Percentiles rank a stretch among this genome's conserved stretches.
Evolutionary conservation across 2,888 invertebrate species (phyloP).

Genomic region (Bedellia somnulentella): DNA sequence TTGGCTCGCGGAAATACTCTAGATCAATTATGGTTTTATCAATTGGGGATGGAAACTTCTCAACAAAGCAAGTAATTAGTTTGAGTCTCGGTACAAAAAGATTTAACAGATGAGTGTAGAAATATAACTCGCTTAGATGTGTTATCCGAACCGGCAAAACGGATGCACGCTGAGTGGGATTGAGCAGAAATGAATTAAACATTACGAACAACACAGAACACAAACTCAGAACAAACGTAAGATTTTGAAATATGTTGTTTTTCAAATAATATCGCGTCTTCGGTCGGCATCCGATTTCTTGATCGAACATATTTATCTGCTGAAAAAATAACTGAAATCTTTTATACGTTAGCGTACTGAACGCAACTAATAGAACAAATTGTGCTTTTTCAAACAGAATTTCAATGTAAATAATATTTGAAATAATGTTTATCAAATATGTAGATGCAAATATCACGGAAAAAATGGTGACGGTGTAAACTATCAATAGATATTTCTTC

Average conservation of each 20-base stretch:
- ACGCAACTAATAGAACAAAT: constrained; percentile 15
- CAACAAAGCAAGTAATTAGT: constrained; percentile 25
- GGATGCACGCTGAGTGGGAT: background rate
- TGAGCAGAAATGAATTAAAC: background rate
- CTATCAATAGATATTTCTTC: constrained; percentile 12
- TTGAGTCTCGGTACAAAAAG: constrained; percentile 23
- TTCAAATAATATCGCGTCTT: constrained; percentile 10
- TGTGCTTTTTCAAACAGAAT: constrained; percentile 7
- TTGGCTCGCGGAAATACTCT: too few relatives aligned
- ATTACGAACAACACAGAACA: background rate
- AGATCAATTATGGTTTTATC: background rate
- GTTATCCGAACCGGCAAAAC: constrained; percentile 15
- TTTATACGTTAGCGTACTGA: constrained; percentile 17
- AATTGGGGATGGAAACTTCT: constrained; percentile 15
- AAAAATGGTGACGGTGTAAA: constrained; percentile 13
- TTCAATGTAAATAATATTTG: background rate
- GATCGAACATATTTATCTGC: constrained; percentile 23
- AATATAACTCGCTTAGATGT: constrained; percentile 21
- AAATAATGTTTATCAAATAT: background rate
- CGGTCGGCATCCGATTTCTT: constrained; percentile 20
- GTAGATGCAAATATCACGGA: constrained; percentile 5
- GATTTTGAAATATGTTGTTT: background rate
- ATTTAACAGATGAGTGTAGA: constrained; percentile 25
- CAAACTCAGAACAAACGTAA: background rate
- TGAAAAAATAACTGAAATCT: constrained; percentile 19